Evolutionary conservation across 2,888 invertebrate species (phyloP).

Genomic region (Cephus rjabovi): DNA sequence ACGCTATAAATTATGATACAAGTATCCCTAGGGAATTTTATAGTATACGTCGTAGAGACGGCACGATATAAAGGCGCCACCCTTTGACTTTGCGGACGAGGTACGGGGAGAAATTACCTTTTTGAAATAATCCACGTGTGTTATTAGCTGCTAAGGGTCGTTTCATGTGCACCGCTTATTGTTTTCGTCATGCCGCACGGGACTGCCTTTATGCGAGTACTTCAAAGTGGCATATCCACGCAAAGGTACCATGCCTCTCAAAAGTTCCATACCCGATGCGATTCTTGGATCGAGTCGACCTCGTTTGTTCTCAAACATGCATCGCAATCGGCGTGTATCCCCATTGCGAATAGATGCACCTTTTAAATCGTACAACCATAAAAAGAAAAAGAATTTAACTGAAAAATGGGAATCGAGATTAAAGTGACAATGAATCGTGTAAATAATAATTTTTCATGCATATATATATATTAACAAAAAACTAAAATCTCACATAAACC

Average conservation of each 20-base stretch:
- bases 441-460: neutral
- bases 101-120: constrained; percentile 60
- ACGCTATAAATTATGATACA: neutral
- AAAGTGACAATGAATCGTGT: neutral
- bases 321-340: neutral
- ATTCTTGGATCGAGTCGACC: neutral
- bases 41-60: neutral
- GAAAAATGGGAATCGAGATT: neutral
- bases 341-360: neutral
- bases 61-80: constrained; percentile 29
- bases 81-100: constrained; percentile 57
- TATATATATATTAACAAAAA: neutral
- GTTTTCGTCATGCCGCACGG: constrained; percentile 55
- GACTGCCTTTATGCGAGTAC: constrained; percentile 60
- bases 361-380: neutral
- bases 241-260: constrained; percentile 36
- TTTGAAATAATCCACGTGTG: constrained; percentile 64
- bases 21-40: neutral
- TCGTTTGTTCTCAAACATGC: neutral
- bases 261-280: constrained; percentile 31
- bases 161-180: constrained; percentile 64
- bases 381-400: neutral
- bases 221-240: constrained; percentile 55
- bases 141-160: constrained; percentile 64
- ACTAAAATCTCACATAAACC: neutral